Evolutionary conservation across 2,888 invertebrate genomes (phyloP), one percentile per base, ranked within the genome.

Genomic region (Synanthedon vespiformis): DNA sequence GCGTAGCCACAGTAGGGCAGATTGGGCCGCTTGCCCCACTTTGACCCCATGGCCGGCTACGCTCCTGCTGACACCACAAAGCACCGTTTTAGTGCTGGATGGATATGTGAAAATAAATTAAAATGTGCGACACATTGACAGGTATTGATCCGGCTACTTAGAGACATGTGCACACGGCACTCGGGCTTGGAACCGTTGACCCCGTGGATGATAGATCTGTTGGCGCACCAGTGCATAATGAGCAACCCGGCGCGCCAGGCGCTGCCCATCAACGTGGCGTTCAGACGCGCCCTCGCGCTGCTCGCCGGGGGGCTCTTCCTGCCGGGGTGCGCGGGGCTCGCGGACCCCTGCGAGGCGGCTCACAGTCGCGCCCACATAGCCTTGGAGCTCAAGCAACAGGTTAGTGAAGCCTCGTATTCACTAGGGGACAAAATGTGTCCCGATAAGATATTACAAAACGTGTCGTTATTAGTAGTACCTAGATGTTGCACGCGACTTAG

Each of bases 151-250:
- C 92, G 99, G 2, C 89, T 99, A 22, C 87, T 99, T n/a, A 91
- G 97, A 57, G 99, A 99, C 86, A 90, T 99, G 67, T 92, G 95
- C 63, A 91, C 91, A 52, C 91, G 99, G 13, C 98, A 97, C 84
- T 91, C 94, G 57, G 98, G 98, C 0, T 92, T 99, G 55, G 92
- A 95, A 56, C 94, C 97, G 1, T 89, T 99, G 8, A 95, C 95
- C 1, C 96, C 98, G 0, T 99, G 99, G 99, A 96, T 98, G 92
- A 85, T 99, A 40, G 98, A 99, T 85, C 89, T 99, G 48, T 88
- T 99, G 66, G 96, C 97, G 0, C 98, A 99, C 82, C 95, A 97
- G 85, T 94, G 97, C 56, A 95, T 98, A 60, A 95, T 98, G 94
- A 97, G 96, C 79, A 98, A 97, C 82, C 97, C 97, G 0, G 94